A percentile compares a stretch with the other conserved stretches of the same genome.
phyloP scores from a whole-genome alignment of 1,140 invertebrate species.

The Neotoxoptera formosana region DNA sequence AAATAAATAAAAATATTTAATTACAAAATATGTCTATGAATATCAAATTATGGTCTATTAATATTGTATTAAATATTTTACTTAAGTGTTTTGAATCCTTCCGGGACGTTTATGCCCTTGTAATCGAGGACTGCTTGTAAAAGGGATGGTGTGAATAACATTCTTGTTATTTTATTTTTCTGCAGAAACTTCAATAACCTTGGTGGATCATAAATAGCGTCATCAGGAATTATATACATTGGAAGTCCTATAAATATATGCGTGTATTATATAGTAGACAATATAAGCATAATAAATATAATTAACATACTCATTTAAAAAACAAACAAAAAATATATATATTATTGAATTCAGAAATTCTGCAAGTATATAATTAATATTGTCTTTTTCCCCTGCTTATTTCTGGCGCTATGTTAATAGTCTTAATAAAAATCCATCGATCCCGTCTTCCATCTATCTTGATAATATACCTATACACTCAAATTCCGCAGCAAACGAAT shows the following conservation, averaged over 20 bases:
- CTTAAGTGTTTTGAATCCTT: slow-evolving; percentile 60
- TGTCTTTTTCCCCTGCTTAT: too few relatives aligned
- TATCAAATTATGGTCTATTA: background rate
- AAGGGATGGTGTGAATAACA: slow-evolving; percentile 62
- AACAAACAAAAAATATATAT: background rate
- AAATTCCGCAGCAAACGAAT: too few relatives aligned
- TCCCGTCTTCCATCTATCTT: too few relatives aligned
- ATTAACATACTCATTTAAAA: too few relatives aligned
- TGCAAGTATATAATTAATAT: too few relatives aligned
- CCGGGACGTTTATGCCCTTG: slow-evolving; percentile 58
- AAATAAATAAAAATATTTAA: background rate
- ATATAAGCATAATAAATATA: background rate
- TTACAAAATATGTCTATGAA: background rate
- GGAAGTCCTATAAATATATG: slow-evolving; percentile 59
- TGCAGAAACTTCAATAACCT: slow-evolving; percentile 59
- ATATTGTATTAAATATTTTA: slow-evolving; percentile 52
- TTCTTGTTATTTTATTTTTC: slow-evolving; percentile 61
- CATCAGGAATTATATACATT: slow-evolving; percentile 62
- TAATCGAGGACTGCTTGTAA: slow-evolving; percentile 61
- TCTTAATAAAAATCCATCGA: too few relatives aligned
- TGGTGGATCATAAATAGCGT: slow-evolving; percentile 62
- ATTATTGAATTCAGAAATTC: background rate
- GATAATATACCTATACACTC: too few relatives aligned
- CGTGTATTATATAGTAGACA: background rate
- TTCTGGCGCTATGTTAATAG: too few relatives aligned